These are phyloP conservation scores for Paramisgurnus dabryanus DNA, from an alignment of 2,113 vertebrate genomes.

Conservation along the genomic window DNA sequence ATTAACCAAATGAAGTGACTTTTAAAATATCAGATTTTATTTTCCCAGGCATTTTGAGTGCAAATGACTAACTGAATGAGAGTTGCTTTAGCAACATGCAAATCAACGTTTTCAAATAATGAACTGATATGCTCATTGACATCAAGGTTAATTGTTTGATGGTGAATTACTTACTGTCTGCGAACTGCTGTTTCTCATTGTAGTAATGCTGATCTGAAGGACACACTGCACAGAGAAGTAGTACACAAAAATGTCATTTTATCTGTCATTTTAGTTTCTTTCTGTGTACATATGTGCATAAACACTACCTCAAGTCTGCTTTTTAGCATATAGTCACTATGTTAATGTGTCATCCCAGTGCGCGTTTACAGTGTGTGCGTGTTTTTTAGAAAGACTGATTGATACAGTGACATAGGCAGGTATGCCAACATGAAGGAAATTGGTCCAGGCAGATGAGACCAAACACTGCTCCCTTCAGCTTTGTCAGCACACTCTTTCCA, in stretches of 20 bases:
- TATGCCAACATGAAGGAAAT: not conserved
- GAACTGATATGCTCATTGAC: conserved; percentile 24
- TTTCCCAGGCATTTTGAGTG: conserved; percentile 1
- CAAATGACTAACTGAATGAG: not conserved
- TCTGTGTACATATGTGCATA: not conserved
- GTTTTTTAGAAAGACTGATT: conserved; percentile 22
- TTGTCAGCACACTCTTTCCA: conserved; percentile 63
- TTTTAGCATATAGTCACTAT: conserved; percentile 9
- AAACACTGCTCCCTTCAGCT: conserved; percentile 58
- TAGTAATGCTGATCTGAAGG: conserved; percentile 77
- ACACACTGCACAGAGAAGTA: conserved; percentile 60
- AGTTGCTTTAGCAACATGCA: conserved; percentile 25
- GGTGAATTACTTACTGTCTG: conserved; percentile 79
- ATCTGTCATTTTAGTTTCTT: too few species aligned
- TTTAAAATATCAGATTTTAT: conserved; percentile 33
- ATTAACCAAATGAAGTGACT: not conserved
- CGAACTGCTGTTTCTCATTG: conserved; percentile 83
- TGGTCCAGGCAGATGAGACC: not conserved
- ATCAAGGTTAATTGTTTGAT: conserved; percentile 31
- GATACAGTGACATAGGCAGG: conserved; percentile 25
- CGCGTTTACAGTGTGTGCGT: not conserved
- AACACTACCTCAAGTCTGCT: not conserved
- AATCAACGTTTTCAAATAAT: conserved; percentile 24
- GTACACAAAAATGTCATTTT: not conserved
- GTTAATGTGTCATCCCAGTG: not conserved